Conservation (phyloP, 2,888 invertebrate species). For the Agriopis aurantiaria region DNA sequence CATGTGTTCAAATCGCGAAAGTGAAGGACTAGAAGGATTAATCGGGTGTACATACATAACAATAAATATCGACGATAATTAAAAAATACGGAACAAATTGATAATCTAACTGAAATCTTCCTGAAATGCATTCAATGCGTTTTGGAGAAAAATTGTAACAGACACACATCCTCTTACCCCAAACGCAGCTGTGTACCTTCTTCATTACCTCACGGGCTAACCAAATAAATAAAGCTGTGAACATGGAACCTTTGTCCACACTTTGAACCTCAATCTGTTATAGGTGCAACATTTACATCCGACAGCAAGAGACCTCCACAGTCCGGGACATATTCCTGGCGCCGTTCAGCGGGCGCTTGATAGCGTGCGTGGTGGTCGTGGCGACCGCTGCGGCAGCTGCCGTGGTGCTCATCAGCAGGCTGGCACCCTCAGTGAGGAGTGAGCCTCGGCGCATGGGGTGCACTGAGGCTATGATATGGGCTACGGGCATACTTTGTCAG, state of each 20-base stretch:
- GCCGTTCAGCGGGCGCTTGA: slow-evolving; percentile 85
- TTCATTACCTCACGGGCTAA: no score
- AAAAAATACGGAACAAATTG: no score
- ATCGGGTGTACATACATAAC: no score
- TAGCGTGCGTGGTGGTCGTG: slow-evolving; percentile 84
- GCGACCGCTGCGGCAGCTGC: slow-evolving; percentile 79
- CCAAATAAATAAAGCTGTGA: background rate
- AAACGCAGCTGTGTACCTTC: no score
- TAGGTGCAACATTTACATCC: slow-evolving; percentile 88
- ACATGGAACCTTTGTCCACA: no score
- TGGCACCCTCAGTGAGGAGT: slow-evolving; percentile 71
- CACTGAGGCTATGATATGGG: slow-evolving; percentile 87
- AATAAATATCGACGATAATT: no score
- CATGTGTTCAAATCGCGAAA: no score
- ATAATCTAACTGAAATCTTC: no score
- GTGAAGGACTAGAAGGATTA: no score
- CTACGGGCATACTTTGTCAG: slow-evolving; percentile 88
- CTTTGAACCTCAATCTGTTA: background rate
- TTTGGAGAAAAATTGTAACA: no score
- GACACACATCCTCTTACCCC: no score
- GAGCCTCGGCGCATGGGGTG: slow-evolving; percentile 65
- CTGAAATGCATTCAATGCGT: no score
- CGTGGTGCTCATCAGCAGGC: slow-evolving; percentile 79
- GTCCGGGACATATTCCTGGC: slow-evolving; percentile 88
- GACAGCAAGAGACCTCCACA: slow-evolving; percentile 87